Evolutionary conservation across 2,888 invertebrate species (phyloP), one percentile per base, ranked within the genome.

Genomic region (Willowsia nigromaculata): DNA sequence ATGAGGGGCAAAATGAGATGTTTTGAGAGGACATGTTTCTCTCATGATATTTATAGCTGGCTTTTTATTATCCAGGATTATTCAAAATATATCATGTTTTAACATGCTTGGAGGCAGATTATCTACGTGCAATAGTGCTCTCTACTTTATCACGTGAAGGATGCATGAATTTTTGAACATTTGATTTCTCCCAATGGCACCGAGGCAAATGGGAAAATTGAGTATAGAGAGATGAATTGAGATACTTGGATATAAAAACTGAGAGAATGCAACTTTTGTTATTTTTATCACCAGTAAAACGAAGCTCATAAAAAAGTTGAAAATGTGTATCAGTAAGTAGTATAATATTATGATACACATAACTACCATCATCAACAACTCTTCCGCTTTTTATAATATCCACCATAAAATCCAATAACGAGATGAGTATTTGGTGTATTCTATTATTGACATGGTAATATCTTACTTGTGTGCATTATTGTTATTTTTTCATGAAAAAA

Each of bases 381-480:
- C n/a, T n/a, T n/a, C n/a, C n/a, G n/a, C n/a, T n/a, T n/a, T n/a
- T n/a, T n/a, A n/a, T n/a, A n/a, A n/a, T n/a, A n/a, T n/a, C n/a
- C n/a, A n/a, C n/a, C 53, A 37, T 65, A 65, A 65, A 65, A 65
- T n/a, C n/a, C 9, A 25, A 25, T 71, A 71, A 43, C 25, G 43
- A 71, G 43, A 71, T 71, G 71, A 13, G 43, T 71, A 25, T 40
- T 71, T 40, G 25, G 5, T 7, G 65, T 65, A 18, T 65, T 65
- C 65, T 18, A 37, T 37, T 65, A 68, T 68, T 40, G 43, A 71
- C 43, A 71, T n/a, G n/a, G n/a, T 43, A 43, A 43, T 25, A 71
- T 40, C 43, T 71, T 22, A 37, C 13, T 4, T 65, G 0, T 37
- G n/a, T 65, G 33, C n/a, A 5, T 62, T 7, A 30, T 4, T 13